Percentiles rank a stretch among this genome's conserved stretches.
Evolutionary conservation across 1,140 invertebrate genomes (phyloP).

Genomic region (Leguminivora glycinivorella): DNA sequence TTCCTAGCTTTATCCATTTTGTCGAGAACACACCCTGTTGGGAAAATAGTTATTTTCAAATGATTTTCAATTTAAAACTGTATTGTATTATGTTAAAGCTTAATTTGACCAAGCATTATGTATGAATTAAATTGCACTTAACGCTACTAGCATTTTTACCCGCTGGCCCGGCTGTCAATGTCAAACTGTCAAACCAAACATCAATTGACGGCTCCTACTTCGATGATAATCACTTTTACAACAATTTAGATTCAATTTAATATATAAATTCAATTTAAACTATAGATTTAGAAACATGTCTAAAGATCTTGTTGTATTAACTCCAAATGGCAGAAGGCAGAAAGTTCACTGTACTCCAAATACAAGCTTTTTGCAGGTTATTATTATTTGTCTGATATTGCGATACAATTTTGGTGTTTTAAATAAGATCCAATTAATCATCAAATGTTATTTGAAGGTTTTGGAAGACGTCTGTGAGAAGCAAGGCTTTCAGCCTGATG

Average conservation of each 20-base stretch:
- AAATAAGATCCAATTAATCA: not conserved
- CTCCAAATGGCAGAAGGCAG: slow-evolving; percentile 84
- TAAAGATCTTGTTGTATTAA: slow-evolving; percentile 80
- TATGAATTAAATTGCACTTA: no score
- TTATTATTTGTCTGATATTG: slow-evolving; percentile 30
- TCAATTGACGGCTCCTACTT: slow-evolving; percentile 23
- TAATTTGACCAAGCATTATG: no score
- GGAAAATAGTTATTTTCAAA: no score
- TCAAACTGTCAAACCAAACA: not conserved
- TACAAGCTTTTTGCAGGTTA: slow-evolving; percentile 85
- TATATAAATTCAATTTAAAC: not conserved
- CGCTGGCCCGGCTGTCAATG: not conserved
- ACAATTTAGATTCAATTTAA: slow-evolving; percentile 2
- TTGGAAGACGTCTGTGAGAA: slow-evolving; percentile 90
- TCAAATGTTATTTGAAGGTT: slow-evolving; percentile 78
- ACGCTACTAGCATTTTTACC: no score
- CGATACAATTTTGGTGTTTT: slow-evolving; percentile 33
- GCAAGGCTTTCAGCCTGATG: slow-evolving; percentile 83
- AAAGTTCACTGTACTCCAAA: slow-evolving; percentile 85
- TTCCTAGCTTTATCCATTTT: no score
- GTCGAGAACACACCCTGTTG: no score
- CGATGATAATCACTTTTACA: slow-evolving; percentile 15
- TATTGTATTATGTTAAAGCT: not conserved
- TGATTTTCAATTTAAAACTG: no score
- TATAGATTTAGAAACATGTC: slow-evolving; percentile 49